Base-by-base conservation (phyloP, 2,113 vertebrate genomes). In the Cryptomyrus ogoouensis region DNA sequence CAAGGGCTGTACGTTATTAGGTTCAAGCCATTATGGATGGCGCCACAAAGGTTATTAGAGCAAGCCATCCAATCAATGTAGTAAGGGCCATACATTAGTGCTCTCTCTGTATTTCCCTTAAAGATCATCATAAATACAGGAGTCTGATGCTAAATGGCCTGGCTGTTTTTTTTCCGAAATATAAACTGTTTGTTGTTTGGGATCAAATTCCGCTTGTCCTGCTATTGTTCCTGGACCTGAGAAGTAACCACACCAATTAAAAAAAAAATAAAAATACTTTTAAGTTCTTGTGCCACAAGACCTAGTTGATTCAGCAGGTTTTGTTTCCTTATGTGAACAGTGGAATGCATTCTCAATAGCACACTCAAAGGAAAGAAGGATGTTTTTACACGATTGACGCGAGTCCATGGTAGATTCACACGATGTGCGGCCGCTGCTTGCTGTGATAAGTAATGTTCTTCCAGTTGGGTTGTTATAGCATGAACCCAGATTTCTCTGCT, bases 271-370 rank as follows among this genome's bases (percentile, higher is more conserved):
- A 83, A 44, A 83, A 44, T 9, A 83, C 35, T 83, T 83, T 35
- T 21, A 83, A 47, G 83, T 39, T 47, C 44, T 47, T 84, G 42
- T 3, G 19, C 83, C 21, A 84, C 42, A 24, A 21, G 44, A 47
- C 44, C 83, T n/a, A 44, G 87, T 91, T 90, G 88, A 88, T 85
- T 90, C 83, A 53, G 89, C 24, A 84, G 83, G 7, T 84, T 84
- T 10, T 84, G 19, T 47, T 84, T 84, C 39, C 83, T 46, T 84
- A 24, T 47, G 8, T 46, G 42, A 47, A 46, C 19, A 84, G 39
- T 83, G 39, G 44, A 47, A 24, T 21, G 44, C 35, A 83, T 83
- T 42, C 21, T 46, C 42, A 35, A 1, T 24, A 47, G 39, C 19
- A n/a, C 19, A 21, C 5, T 17, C 39, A 47, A 10, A 21, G 21